Evolutionary conservation across 2,888 invertebrate species (phyloP).

Genomic region (Papilio protenor): DNA sequence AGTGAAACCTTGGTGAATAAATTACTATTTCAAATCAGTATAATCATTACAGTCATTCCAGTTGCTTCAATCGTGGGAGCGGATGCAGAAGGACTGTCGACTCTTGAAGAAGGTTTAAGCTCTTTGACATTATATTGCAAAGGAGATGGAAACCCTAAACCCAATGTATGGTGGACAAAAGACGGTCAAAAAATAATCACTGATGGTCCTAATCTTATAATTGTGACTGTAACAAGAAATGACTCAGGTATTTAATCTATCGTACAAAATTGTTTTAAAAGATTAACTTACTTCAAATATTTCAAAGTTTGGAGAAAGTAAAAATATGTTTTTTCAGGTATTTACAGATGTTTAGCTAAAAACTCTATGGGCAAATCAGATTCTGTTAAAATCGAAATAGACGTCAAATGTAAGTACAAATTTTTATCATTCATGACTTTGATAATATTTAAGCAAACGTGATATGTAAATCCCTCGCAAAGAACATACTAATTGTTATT

Average conservation of each 20-base stretch:
- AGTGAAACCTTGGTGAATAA: background rate
- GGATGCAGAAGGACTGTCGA: slow-evolving; percentile 77
- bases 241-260: slow-evolving; percentile 68
- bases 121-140: slow-evolving; percentile 85
- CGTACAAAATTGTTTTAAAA: background rate
- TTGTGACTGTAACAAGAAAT: slow-evolving; percentile 81
- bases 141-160: slow-evolving; percentile 89
- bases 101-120: slow-evolving; percentile 87
- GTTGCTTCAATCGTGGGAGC: slow-evolving; percentile 83
- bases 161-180: slow-evolving; percentile 87
- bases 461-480: no score
- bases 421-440: no score
- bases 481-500: no score
- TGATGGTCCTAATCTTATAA: slow-evolving; percentile 77
- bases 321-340: slow-evolving; percentile 76
- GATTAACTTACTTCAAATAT: background rate
- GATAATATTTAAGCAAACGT: no score
- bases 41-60: slow-evolving; percentile 77
- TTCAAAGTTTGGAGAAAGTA: background rate
- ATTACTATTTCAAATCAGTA: background rate
- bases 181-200: slow-evolving; percentile 78
- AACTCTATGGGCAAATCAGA: slow-evolving; percentile 93
- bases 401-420: slow-evolving; percentile 92
- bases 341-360: slow-evolving; percentile 93
- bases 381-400: slow-evolving; percentile 91